Percentiles rank a stretch among this genome's conserved stretches.
Conservation (phyloP, 2,113 vertebrate genomes). For the Festucalex cinctus region DNA sequence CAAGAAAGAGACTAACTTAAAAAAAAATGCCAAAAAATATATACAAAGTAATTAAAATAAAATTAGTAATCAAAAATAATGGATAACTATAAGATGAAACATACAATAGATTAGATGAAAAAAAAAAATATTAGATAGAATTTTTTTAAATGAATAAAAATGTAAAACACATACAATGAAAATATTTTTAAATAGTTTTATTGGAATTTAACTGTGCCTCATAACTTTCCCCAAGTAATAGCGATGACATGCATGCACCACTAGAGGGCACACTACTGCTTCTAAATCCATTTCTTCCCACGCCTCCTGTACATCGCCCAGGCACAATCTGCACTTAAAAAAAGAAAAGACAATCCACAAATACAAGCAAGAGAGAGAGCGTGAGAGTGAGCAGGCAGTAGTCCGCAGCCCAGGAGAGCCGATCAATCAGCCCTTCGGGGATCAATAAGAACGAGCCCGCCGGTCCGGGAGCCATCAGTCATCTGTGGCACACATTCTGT, state of each 20-base stretch:
- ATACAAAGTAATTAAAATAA: too few relatives aligned
- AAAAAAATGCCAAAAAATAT: background rate
- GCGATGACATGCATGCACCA: slow-evolving; percentile 23
- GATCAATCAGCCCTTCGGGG: slow-evolving; percentile 22
- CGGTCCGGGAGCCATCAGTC: slow-evolving; percentile 20
- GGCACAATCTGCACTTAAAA: too few relatives aligned
- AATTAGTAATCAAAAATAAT: background rate
- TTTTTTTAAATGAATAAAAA: too few relatives aligned
- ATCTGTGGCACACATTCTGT: slow-evolving; percentile 18
- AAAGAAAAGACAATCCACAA: background rate
- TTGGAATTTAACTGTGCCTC: too few relatives aligned
- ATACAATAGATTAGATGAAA: background rate
- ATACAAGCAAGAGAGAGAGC: background rate
- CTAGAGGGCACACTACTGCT: slow-evolving; percentile 40
- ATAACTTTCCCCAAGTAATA: background rate
- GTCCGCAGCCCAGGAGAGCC: slow-evolving; percentile 17
- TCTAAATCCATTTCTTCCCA: background rate
- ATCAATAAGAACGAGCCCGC: slow-evolving; percentile 30
- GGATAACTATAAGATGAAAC: background rate
- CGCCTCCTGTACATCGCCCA: background rate
- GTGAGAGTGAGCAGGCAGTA: slow-evolving; percentile 10
- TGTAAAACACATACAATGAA: background rate
- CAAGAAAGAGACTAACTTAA: too few relatives aligned
- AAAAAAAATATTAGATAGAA: background rate
- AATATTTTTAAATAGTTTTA: background rate